Conservation (phyloP, 2,888 invertebrate species). For the Doris montereyensis region DNA sequence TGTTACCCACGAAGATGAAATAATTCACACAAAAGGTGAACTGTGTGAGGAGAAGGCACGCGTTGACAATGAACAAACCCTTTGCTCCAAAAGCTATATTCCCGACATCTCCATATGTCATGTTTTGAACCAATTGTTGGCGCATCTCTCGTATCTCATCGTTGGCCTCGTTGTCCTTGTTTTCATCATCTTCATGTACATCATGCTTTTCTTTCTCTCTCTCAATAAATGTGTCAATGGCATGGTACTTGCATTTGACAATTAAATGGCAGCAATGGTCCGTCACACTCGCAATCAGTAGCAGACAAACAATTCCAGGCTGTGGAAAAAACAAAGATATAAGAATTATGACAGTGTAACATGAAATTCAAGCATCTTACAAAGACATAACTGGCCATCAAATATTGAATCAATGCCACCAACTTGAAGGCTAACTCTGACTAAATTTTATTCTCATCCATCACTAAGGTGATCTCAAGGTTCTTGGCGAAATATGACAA, state of each 20-base stretch:
- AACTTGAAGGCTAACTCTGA: no score
- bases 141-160: not conserved
- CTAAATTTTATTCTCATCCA: no score
- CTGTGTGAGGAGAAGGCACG: conserved; percentile 67
- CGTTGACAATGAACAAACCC: conserved; percentile 63
- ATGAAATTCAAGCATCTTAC: not conserved
- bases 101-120: conserved; percentile 70
- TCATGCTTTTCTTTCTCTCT: not conserved
- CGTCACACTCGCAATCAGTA: conserved; percentile 64
- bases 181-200: conserved; percentile 15
- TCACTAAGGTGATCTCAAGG: no score
- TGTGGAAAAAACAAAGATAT: conserved; percentile 44
- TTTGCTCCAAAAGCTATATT: conserved; percentile 57
- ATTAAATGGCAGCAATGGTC: conserved; percentile 69
- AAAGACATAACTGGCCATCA: no score
- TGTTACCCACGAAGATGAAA: conserved; percentile 70
- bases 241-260: conserved; percentile 65
- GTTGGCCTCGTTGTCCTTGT: not conserved
- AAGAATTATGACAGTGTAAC: not conserved
- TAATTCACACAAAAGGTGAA: conserved; percentile 68
- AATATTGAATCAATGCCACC: no score
- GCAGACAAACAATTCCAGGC: conserved; percentile 63
- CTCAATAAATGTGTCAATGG: conserved; percentile 48
- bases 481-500: no score
- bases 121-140: conserved; percentile 50